A percentile compares a stretch with the other conserved stretches of the same genome.
These are phyloP conservation scores for Ailuropoda melanoleuca DNA, from an alignment of 2,113 vertebrate species.

Conservation along the genomic window DNA sequence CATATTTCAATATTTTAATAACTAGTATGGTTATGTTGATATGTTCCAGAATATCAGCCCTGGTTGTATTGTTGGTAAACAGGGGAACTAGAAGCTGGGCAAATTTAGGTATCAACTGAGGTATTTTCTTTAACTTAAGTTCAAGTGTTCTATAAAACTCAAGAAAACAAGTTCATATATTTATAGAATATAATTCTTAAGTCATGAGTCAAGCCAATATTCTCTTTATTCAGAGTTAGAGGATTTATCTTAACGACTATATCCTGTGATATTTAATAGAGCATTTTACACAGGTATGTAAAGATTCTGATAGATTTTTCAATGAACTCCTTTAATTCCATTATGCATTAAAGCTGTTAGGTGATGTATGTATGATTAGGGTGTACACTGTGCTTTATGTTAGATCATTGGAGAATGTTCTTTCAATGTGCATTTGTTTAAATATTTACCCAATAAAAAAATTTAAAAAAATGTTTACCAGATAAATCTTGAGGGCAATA, in stretches of 20 bases:
- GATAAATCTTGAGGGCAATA: background rate
- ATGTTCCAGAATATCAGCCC: background rate
- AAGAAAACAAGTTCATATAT: background rate
- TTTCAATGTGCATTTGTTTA: slow-evolving; percentile 15
- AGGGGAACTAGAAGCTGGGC: background rate
- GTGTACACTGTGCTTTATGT: background rate
- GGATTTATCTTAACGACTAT: background rate
- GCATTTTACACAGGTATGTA: background rate
- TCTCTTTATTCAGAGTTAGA: background rate
- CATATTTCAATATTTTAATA: background rate
- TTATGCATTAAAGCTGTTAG: background rate
- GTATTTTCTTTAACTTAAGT: slow-evolving; percentile 9
- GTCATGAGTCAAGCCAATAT: background rate
- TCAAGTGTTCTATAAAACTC: background rate
- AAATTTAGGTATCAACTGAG: background rate
- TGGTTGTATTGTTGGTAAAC: background rate
- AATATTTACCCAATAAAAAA: background rate
- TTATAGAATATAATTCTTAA: background rate
- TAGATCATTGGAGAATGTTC: background rate
- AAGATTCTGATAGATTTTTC: slow-evolving; percentile 34
- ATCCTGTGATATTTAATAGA: background rate
- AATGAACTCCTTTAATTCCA: slow-evolving; percentile 21
- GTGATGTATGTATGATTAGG: background rate
- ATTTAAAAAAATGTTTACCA: background rate
- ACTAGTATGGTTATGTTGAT: background rate